Evolutionary conservation across 2,797 vertebrate species (phyloP), one percentile per base, ranked within the genome.

Genomic region (Alfaro cultratus): DNA sequence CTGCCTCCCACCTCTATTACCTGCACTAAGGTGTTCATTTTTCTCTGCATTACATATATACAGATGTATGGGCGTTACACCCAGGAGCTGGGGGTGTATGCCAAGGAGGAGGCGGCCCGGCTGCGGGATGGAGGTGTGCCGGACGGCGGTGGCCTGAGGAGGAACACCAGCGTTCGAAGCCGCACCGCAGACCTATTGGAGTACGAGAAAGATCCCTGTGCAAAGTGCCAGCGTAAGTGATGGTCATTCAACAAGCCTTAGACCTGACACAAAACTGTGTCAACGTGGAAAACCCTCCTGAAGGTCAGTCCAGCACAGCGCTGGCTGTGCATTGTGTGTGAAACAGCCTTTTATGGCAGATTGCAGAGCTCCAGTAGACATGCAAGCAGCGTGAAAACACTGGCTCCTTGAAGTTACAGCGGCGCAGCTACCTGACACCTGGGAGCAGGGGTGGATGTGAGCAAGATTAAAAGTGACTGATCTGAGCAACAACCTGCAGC

Each of bases 1-100:
- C 74, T 77, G 31, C 75, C 76, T 85, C 77, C 77, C 74, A 85
- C 72, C 49, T 78, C 16, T 72, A 74, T 49, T 76, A 72, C 62
- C 83, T 80, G 47, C 76, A 51, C 83, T 75, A 82, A 85, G 82
- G 43, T n/a, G 73, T 29, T 75, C 9, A 70, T 76, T 76, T 43
- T 43, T 62, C n/a, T 70, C 55, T 75, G 29, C 76, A 60, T 86
- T 78, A 79, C 36, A 36, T 79, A 39, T 46, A n/a, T 80, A 80
- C 93, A 99, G 98, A 99, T 99, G 98, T 99, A 99, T 91, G 98
- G 98, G 85, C 96, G 97, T 31, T 99, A 99, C 92, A 99, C 98
- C 9, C 98, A 99, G 95, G 98, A 99, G 92, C 94, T 99, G 82
- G 97, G 98, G 87, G 95, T 96, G 83, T 99, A 97, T 26, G 98